A percentile compares a stretch with the other conserved stretches of the same genome.
These are phyloP conservation scores for Hoplodrina blanda DNA, from an alignment of 2,888 invertebrate species.

Conservation along the genomic window DNA sequence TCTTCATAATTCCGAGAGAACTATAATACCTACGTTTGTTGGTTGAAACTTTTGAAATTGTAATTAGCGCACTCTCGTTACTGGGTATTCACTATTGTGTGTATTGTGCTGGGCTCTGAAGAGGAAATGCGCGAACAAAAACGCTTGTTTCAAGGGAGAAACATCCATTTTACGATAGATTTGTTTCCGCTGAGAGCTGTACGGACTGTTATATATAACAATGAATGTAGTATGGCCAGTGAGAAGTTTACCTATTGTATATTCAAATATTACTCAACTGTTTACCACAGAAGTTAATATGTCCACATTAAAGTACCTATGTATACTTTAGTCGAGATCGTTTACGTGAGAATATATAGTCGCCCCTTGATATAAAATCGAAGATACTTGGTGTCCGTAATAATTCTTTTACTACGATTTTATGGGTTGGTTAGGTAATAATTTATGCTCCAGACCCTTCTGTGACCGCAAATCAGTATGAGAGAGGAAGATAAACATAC, in stretches of 20 bases:
- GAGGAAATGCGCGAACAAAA: conserved; percentile 41
- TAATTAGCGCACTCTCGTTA: conserved; percentile 55
- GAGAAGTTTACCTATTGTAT: conserved; percentile 27
- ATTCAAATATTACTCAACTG: conserved; percentile 5
- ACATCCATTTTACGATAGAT: conserved; percentile 47
- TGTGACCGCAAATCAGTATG: conserved; percentile 28
- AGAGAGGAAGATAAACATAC: conserved; percentile 31
- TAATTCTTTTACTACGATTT: conserved; percentile 56
- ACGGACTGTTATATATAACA: conserved; percentile 31
- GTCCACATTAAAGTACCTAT: neutral
- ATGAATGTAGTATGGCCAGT: conserved; percentile 17
- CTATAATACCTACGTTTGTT: conserved; percentile 42
- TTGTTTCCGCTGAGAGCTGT: conserved; percentile 31
- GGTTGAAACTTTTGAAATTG: conserved; percentile 47
- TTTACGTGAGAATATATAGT: conserved; percentile 41
- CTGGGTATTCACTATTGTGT: conserved; percentile 41
- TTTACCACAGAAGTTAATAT: neutral
- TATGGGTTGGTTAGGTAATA: conserved; percentile 49
- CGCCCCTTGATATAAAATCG: conserved; percentile 46
- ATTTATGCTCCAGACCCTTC: conserved; percentile 46
- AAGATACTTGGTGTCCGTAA: conserved; percentile 46
- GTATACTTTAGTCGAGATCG: conserved; percentile 16
- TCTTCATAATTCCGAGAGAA: conserved; percentile 43
- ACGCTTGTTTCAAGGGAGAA: conserved; percentile 22
- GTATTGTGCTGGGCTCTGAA: conserved; percentile 34